Evolutionary conservation across 1,140 invertebrate species (phyloP).

Genomic region (Cydia splendana): DNA sequence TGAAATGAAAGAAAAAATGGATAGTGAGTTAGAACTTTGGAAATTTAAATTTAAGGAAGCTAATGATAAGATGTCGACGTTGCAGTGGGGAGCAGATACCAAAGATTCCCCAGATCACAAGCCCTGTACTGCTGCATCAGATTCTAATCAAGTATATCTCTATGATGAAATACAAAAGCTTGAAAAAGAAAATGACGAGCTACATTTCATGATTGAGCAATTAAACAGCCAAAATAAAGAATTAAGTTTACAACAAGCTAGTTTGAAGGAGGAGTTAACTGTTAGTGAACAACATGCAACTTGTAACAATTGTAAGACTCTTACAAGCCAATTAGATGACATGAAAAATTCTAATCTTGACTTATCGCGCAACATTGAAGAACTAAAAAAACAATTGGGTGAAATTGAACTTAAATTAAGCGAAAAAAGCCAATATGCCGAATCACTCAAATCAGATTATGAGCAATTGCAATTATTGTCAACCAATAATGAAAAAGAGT

Average conservation of each 20-base stretch:
- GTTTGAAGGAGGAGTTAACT: conserved; percentile 52
- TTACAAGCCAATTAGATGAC: conserved; percentile 41
- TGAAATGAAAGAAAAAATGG: conserved; percentile 90
- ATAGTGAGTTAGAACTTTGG: conserved; percentile 85
- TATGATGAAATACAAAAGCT: conserved; percentile 82
- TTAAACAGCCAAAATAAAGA: conserved; percentile 61
- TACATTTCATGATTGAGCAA: conserved; percentile 83
- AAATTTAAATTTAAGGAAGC: conserved; percentile 85
- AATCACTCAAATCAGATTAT: conserved; percentile 41
- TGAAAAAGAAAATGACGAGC: conserved; percentile 85
- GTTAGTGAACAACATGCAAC: conserved; percentile 36
- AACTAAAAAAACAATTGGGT: conserved; percentile 55
- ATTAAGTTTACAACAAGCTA: conserved; percentile 45
- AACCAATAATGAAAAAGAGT: conserved; percentile 44
- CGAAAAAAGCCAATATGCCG: conserved; percentile 37
- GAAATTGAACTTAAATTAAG: conserved; percentile 49
- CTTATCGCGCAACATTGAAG: conserved; percentile 54
- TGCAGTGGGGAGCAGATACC: conserved; percentile 80
- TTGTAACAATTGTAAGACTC: conserved; percentile 43
- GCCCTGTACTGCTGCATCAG: conserved; percentile 10
- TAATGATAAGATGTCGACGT: conserved; percentile 81
- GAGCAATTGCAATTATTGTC: conserved; percentile 37
- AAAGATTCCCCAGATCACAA: conserved; percentile 48
- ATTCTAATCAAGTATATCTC: conserved; percentile 57
- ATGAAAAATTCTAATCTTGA: conserved; percentile 42